Conservation (phyloP, 2,113 vertebrate genomes). For the Upupa epops region DNA sequence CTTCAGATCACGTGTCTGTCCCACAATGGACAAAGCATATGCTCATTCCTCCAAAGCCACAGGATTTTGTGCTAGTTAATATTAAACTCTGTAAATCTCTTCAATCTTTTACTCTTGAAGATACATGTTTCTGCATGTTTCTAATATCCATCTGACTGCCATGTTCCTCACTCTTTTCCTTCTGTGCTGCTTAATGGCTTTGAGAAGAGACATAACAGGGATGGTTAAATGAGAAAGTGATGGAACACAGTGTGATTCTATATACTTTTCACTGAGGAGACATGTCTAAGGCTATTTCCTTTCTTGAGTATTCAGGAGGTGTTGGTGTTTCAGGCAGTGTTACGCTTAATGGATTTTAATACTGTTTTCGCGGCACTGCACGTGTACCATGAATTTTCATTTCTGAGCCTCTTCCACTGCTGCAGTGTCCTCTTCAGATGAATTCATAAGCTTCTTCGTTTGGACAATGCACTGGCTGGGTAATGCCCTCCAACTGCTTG, state of each 20-base stretch:
- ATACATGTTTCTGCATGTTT: conserved; percentile 1
- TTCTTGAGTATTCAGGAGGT: neutral
- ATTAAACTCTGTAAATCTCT: conserved; percentile 9
- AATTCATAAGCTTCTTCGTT: neutral
- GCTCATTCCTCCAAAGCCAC: conserved; percentile 36
- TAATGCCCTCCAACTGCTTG: neutral
- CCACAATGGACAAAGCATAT: conserved; percentile 23
- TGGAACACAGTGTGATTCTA: neutral
- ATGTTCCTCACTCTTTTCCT: neutral
- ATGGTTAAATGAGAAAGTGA: neutral
- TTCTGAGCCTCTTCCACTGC: neutral
- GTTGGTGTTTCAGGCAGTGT: neutral
- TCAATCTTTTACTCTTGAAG: neutral
- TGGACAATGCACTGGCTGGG: neutral
- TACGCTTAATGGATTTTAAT: neutral
- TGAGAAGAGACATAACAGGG: neutral
- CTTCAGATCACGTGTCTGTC: neutral
- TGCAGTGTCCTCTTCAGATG: neutral
- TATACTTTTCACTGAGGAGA: neutral
- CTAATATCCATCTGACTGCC: neutral
- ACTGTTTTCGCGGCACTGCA: neutral
- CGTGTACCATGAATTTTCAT: neutral
- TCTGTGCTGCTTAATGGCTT: neutral
- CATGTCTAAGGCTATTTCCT: rapidly evolving
- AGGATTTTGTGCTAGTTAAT: conserved; percentile 38